Evolutionary conservation across 2,888 invertebrate species (phyloP).

Genomic region (Apodemia hepburni): DNA sequence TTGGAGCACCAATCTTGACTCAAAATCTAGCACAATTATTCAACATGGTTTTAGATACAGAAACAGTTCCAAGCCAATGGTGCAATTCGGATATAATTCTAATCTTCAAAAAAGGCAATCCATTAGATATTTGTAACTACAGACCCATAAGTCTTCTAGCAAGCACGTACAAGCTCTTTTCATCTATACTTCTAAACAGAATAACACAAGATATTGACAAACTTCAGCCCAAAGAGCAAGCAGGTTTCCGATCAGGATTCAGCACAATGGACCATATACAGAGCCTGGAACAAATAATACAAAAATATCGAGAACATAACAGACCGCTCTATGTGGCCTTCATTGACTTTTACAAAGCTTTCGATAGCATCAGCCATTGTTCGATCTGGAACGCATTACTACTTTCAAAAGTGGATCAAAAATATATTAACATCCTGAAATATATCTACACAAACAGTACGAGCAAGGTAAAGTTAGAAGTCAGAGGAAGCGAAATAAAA

Average conservation of each 20-base stretch:
- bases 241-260: constrained; percentile 24
- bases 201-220: constrained; percentile 23
- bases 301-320: constrained; percentile 27
- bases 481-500: background rate
- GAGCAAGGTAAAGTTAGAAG: constrained; percentile 20
- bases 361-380: constrained; percentile 23
- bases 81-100: constrained; percentile 20
- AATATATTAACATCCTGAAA: constrained; percentile 25
- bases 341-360: background rate
- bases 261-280: constrained; percentile 27
- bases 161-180: constrained; percentile 20
- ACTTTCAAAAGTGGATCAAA: constrained; percentile 14
- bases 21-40: constrained; percentile 27
- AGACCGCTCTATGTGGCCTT: constrained; percentile 21
- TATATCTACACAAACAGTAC: constrained; percentile 24
- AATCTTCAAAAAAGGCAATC: constrained; percentile 17
- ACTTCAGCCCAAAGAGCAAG: constrained; percentile 30
- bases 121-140: background rate
- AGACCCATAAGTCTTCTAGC: background rate
- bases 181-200: constrained; percentile 20
- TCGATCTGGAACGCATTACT: constrained; percentile 25
- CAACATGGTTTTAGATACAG: constrained; percentile 24
- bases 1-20: constrained; percentile 23
- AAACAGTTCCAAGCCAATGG: constrained; percentile 22
- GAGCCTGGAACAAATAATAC: constrained; percentile 24